Base-by-base conservation (phyloP, 2,888 invertebrate species). In the Eristalinus aeneus region DNA sequence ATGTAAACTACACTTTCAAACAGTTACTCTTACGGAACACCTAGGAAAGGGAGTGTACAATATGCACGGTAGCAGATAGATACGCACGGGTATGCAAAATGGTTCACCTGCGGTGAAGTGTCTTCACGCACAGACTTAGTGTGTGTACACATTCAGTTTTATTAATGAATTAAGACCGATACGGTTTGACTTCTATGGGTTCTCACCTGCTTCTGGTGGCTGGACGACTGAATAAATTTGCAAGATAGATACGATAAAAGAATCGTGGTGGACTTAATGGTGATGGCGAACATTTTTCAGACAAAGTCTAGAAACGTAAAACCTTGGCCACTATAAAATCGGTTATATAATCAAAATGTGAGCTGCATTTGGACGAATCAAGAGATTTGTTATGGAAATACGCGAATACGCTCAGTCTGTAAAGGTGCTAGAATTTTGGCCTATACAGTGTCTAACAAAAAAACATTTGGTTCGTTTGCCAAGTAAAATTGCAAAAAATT, bases 131-230 rank as follows among this genome's bases (percentile, higher is more conserved):
- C 16, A 5, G 16, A 8, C 46, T 1, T n/a, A 16, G 56, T 27
- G 36, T 16, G 46, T 53, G 63, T 60, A 60, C 67, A 68, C 53
- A 64, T 54, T 79, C 53, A 60, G 61, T 84, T 72, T 76, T 72
- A 68, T 76, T 80, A 85, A 85, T 85, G 84, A 85, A 80, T 80
- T 85, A 72, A 85, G 74, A 65, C 67, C 39, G 78, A 76, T 71
- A 65, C 65, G 56, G 16, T 46, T 46, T 58, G 71, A 72, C 32
- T 78, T 71, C 64, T 63, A 46, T 46, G 1, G 46, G 46, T 46
- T 46, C 16, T 46, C 46, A 46, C 46, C 46, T 46, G 46, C 46
- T 46, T 46, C 46, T 46, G 46, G n/a, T 46, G 27, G 27, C 27
- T 27, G 27, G 27, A 27, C 5, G 27, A 5, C 5, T 27, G 46